Base-by-base conservation (phyloP, 2,797 vertebrate species). In the Todus mexicanus region DNA sequence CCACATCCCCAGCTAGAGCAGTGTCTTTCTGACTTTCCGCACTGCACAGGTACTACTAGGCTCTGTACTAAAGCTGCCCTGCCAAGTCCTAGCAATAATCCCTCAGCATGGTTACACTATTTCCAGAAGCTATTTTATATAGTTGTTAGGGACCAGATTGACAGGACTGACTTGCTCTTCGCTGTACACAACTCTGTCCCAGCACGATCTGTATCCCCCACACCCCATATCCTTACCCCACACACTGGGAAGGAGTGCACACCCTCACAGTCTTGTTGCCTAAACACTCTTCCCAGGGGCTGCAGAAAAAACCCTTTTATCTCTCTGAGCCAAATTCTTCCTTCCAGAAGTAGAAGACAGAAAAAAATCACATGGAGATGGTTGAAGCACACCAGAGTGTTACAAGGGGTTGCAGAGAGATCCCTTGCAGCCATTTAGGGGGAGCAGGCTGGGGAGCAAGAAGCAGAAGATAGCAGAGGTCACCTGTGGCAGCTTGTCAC, bases 211-310 rank as follows among this genome's bases (percentile, higher is more conserved):
- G 25, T 17, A 9, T 57, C 45, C n/a, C 22, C 40, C 4, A 11
- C 23, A 33, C 7, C 29, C 22, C 57, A 37, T 16, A 18, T n/a
- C 56, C 15, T 54, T 40, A n/a, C 47, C 35, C 29, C 56, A 27
- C 0, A 0, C 22, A 43, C 5, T 0, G 2, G 33, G 65, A 23
- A 70, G 38, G 2, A 31, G 17, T 4, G 4, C 37, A 14, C 5
- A 31, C n/a, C 35, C 11, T 57, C 57, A 42, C 6, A 10, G 26
- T 12, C n/a, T 31, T 47, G 10, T 63, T 26, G 22, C 20, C 65
- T 45, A 26, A 74, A 45, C 57, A 53, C 8, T 27, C 29, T 8
- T 47, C 23, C 15, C 29, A 64, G n/a, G 12, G 26, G 16, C 48
- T 65, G 45, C 57, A 60, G 61, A 60, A 25, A n/a, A 21, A 42